Base-by-base conservation (phyloP, 2,113 vertebrate species). In the Todiramphus chloris region DNA sequence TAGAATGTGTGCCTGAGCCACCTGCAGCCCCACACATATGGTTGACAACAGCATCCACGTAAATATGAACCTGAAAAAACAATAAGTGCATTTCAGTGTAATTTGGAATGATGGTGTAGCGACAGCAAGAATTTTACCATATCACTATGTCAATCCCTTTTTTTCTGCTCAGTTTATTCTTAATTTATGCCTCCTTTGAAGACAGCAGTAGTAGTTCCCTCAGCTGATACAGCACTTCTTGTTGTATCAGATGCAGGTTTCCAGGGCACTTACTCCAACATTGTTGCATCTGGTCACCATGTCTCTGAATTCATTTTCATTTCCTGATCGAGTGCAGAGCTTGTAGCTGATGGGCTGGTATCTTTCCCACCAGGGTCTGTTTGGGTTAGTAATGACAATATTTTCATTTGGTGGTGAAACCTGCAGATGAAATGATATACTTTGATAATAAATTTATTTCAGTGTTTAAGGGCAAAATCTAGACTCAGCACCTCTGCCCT, bases 211-310 rank as follows among this genome's bases (percentile, higher is more conserved):
- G 13, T 44, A 77, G 23, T 35, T 75, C 30, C 55, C 35, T 75
- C 28, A 53, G 23, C 19, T 80, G 18, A 64, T 23, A 31, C 8
- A 50, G 41, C 21, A 30, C 37, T 74, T 66, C 48, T 37, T 70
- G 37, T 14, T 3, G 0, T 27, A 39, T 13, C 43, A 46, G 43
- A 55, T 28, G 58, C 31, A 43, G 41, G 70, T n/a, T 6, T 78
- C 55, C n/a, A 80, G 51, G 37, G 55, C 15, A 96, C 98, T 98
- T 98, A 99, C 99, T 92, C 99, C 99, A 83, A 99, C 99, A 2
- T 99, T 98, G 98, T 99, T 99, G 97, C 99, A 99, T 80, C 99
- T 98, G 43, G 97, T 98, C 97, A 99, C 99, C 99, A 99, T 99
- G 96, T 99, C 97, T 91, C 60, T 98, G 94, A 99, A 98, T 87